A percentile compares a stretch with the other conserved stretches of the same genome.
Conservation (phyloP, 1,140 invertebrate genomes). For the Tetragnatha versicolor region DNA sequence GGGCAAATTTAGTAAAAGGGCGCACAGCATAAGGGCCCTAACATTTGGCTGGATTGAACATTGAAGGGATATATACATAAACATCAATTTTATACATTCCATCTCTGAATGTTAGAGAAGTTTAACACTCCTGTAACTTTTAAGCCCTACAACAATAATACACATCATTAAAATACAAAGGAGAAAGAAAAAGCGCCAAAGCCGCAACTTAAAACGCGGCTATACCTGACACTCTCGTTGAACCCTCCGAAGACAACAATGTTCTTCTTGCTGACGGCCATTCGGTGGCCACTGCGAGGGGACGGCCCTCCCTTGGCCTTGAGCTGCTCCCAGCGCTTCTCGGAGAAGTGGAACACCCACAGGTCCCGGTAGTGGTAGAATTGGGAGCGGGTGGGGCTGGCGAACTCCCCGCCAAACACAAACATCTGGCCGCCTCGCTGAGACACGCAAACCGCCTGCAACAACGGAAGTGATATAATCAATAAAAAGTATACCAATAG, state of each 20-base stretch:
- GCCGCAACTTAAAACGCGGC: too few relatives aligned
- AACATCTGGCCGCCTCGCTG: slow-evolving; percentile 77
- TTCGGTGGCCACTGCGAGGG: slow-evolving; percentile 87
- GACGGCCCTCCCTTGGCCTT: slow-evolving; percentile 78
- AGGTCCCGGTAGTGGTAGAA: slow-evolving; percentile 94
- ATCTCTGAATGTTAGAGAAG: too few relatives aligned
- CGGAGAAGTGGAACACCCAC: slow-evolving; percentile 81
- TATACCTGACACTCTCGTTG: slow-evolving; percentile 77
- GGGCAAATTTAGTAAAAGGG: too few relatives aligned
- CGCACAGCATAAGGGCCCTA: too few relatives aligned
- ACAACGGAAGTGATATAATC: slow-evolving; percentile 21
- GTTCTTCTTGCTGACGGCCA: slow-evolving; percentile 80
- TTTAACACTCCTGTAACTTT: too few relatives aligned
- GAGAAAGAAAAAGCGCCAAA: too few relatives aligned
- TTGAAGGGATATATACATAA: too few relatives aligned
- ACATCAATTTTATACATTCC: too few relatives aligned
- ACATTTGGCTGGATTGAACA: too few relatives aligned
- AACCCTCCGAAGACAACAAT: slow-evolving; percentile 91
- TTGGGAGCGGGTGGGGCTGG: slow-evolving; percentile 86
- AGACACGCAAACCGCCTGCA: slow-evolving; percentile 71
- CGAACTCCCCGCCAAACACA: slow-evolving; percentile 93
- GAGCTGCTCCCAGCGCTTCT: slow-evolving; percentile 87
- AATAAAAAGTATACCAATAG: background rate
- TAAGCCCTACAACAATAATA: too few relatives aligned
- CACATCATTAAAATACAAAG: too few relatives aligned